Conservation (phyloP, 2,888 invertebrate genomes). For the Sarcophaga variegata region DNA sequence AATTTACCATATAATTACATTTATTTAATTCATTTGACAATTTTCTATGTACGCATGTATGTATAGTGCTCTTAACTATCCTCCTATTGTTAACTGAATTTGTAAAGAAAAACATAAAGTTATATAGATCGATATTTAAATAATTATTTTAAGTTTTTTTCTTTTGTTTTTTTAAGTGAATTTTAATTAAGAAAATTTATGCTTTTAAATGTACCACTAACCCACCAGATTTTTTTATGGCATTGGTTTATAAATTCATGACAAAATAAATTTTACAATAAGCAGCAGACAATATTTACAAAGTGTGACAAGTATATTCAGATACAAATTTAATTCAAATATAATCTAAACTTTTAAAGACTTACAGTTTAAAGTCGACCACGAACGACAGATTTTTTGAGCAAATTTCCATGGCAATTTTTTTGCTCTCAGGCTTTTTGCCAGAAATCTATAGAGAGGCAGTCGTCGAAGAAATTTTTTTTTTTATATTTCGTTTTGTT, state of each 20-base stretch:
- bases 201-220: slow-evolving; percentile 40
- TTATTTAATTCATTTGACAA: too few relatives aligned
- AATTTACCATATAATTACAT: too few relatives aligned
- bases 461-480: too few relatives aligned
- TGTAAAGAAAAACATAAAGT: slow-evolving; percentile 1
- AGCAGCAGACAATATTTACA: neutral
- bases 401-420: too few relatives aligned
- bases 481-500: too few relatives aligned
- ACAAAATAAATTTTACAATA: slow-evolving; percentile 29
- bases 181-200: slow-evolving; percentile 39
- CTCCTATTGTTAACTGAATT: neutral
- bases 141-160: neutral
- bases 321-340: neutral
- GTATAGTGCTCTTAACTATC: too few relatives aligned
- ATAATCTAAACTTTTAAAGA: too few relatives aligned
- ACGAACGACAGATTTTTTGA: too few relatives aligned
- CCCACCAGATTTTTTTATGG: slow-evolving; percentile 41
- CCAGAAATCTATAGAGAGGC: too few relatives aligned
- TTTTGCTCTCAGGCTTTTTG: too few relatives aligned
- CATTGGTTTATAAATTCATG: slow-evolving; percentile 37
- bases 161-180: neutral
- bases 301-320: slow-evolving; percentile 20
- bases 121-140: slow-evolving; percentile 49
- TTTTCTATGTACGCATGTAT: too few relatives aligned
- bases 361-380: too few relatives aligned